A percentile compares a stretch with the other conserved stretches of the same genome.
phyloP scores from a whole-genome alignment of 2,113 vertebrate species.

The Oostethus manadensis region DNA sequence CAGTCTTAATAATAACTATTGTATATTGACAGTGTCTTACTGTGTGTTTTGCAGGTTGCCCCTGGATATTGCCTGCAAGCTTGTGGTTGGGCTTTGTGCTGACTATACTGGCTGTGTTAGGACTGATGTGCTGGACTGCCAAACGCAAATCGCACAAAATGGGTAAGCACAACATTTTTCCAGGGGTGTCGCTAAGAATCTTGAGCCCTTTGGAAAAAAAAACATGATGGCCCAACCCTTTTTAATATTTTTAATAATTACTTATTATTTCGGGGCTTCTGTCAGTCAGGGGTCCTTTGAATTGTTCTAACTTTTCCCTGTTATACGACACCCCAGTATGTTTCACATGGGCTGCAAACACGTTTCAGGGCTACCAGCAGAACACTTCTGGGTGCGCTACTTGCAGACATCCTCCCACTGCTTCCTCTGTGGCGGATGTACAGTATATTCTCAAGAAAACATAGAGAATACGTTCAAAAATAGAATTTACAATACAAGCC shows the following conservation, averaged over 20 bases:
- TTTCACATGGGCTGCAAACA: no score
- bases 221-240: no score
- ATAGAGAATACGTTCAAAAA: background rate
- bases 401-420: slow-evolving; percentile 11
- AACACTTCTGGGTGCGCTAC: background rate
- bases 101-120: slow-evolving; percentile 38
- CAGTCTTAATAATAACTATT: no score
- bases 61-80: slow-evolving; percentile 56
- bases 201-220: no score
- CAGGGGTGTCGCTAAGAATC: no score
- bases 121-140: slow-evolving; percentile 37
- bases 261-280: no score
- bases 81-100: slow-evolving; percentile 63
- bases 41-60: slow-evolving; percentile 37
- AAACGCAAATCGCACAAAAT: slow-evolving; percentile 29
- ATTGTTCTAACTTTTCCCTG: no score
- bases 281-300: no score
- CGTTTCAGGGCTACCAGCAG: no score
- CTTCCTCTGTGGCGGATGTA: slow-evolving; percentile 21
- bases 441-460: background rate
- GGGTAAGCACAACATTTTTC: slow-evolving; percentile 37
- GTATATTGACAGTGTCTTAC: background rate
- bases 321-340: no score
- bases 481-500: background rate
- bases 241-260: no score